Base-by-base conservation (phyloP, 2,797 vertebrate genomes). In the Scarus forsteni region DNA sequence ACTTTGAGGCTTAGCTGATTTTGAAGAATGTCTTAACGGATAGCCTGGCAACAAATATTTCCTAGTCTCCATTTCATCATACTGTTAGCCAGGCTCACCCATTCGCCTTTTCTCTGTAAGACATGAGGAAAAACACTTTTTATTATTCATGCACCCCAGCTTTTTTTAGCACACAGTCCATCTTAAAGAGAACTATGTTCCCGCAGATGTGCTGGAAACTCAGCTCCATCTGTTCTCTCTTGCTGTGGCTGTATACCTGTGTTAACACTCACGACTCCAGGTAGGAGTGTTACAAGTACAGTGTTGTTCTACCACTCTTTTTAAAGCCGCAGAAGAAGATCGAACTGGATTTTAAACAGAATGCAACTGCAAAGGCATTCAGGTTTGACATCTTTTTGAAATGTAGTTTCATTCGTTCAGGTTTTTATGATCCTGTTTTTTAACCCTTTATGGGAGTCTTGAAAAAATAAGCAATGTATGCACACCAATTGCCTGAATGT, bases 121-220 rank as follows among this genome's bases (percentile, higher is more conserved):
- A 69, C 53, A 10, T 15, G 39, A 60, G 42, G 67, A 83, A 77
- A n/a, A 85, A 85, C 67, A 66, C 39, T 71, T 79, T 91, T 63
- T 62, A 89, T 90, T 88, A 85, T 90, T 89, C 56, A 87, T 86
- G 70, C 52, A 13, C 15, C 13, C 72, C 60, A 76, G 42, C 48
- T 49, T 72, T 77, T 79, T 87, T 55, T 66, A 51, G 82, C 80
- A 53, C 79, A 69, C 51, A 46, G 42, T 45, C 38, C 36, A 48
- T 69, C 52, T 81, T 46, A 56, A 79, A 66, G 55, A 67, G 62
- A 59, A 14, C 9, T 27, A 8, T 55, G 36, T 64, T 52, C 54
- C 15, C 45, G 51, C 36, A 66, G 50, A 69, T 39, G n/a, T 58
- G 57, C 63, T 40, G 49, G 58, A 68, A 42, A 43, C 35, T 42